These are phyloP conservation scores for Drosophila sordidula DNA, from an alignment of 2,888 invertebrate species.

Conservation along the genomic window DNA sequence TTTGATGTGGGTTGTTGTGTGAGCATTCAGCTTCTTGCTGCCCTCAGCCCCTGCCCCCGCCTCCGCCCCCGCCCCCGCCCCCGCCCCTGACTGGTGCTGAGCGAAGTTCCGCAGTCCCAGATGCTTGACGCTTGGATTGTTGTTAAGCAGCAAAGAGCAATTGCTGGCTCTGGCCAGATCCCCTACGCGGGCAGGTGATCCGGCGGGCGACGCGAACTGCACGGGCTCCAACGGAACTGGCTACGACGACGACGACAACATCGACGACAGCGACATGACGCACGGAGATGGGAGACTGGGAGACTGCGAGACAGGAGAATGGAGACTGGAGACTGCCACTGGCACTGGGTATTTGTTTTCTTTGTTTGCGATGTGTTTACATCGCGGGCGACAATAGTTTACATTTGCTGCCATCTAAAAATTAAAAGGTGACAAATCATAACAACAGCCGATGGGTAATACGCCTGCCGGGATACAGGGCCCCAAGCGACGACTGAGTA, in stretches of 20 bases:
- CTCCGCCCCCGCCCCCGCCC: no score
- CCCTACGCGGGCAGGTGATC: slow-evolving; percentile 46
- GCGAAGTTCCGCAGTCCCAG: slow-evolving; percentile 41
- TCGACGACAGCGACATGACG: slow-evolving; percentile 50
- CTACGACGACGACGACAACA: slow-evolving; percentile 26
- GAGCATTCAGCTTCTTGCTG: slow-evolving; percentile 20
- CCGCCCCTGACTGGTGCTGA: slow-evolving; percentile 5
- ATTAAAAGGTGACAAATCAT: slow-evolving; percentile 78
- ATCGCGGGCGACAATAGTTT: slow-evolving; percentile 74
- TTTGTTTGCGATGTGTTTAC: slow-evolving; percentile 67
- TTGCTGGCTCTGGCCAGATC: slow-evolving; percentile 8
- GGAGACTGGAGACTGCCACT: slow-evolving; percentile 26
- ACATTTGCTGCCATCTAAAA: slow-evolving; percentile 77
- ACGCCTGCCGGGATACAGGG: slow-evolving; percentile 1
- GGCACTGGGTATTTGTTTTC: slow-evolving; percentile 65
- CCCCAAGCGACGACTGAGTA: slow-evolving; percentile 9
- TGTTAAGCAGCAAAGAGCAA: slow-evolving; percentile 9
- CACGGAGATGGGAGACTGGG: slow-evolving; percentile 33
- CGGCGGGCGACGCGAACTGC: slow-evolving; percentile 30
- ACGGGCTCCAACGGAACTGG: slow-evolving; percentile 20
- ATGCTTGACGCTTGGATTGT: slow-evolving; percentile 32
- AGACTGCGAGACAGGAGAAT: slow-evolving; percentile 6
- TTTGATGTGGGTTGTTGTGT: slow-evolving; percentile 72
- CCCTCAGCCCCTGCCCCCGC: no score
- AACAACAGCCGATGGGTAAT: slow-evolving; percentile 58